A percentile compares a stretch with the other conserved stretches of the same genome.
These are phyloP conservation scores for Prunella fulvescens DNA, from an alignment of 2,113 vertebrate genomes.

Conservation along the genomic window DNA sequence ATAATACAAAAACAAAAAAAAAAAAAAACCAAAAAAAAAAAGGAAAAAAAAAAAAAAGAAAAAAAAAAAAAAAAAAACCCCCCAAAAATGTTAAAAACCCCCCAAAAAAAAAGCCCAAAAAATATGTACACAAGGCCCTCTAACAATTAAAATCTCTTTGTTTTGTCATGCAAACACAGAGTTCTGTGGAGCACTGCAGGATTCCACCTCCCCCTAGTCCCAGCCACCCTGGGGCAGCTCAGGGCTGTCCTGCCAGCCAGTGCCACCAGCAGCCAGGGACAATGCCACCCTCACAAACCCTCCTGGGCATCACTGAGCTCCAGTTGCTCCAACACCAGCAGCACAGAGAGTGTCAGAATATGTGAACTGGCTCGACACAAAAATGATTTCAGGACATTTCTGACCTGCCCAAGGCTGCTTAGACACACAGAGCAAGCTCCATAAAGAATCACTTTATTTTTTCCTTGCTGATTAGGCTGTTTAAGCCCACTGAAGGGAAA, in stretches of 20 bases:
- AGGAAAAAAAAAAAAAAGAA: too few species aligned
- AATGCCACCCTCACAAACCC: neutral
- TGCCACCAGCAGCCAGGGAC: neutral
- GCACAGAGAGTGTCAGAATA: neutral
- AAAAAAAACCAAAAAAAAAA: too few species aligned
- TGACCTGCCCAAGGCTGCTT: neutral
- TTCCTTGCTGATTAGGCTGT: neutral
- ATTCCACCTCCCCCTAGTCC: neutral
- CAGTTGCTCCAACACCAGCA: neutral
- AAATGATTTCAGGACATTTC: neutral
- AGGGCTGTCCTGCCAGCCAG: neutral
- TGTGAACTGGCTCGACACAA: fast-evolving
- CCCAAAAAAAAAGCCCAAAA: too few species aligned
- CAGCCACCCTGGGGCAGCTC: neutral
- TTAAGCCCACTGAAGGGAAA: neutral
- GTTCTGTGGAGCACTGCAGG: neutral
- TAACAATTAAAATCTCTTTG: neutral
- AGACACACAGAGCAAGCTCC: neutral
- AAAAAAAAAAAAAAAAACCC: too few species aligned
- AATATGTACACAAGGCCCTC: too few species aligned
- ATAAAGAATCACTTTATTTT: neutral
- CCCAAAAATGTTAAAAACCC: too few species aligned
- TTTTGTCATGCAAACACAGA: neutral
- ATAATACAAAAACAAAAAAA: too few species aligned
- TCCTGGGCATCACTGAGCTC: neutral